These are phyloP conservation scores for Scatophagus argus DNA, from an alignment of 2,113 vertebrate genomes.

Conservation along the genomic window DNA sequence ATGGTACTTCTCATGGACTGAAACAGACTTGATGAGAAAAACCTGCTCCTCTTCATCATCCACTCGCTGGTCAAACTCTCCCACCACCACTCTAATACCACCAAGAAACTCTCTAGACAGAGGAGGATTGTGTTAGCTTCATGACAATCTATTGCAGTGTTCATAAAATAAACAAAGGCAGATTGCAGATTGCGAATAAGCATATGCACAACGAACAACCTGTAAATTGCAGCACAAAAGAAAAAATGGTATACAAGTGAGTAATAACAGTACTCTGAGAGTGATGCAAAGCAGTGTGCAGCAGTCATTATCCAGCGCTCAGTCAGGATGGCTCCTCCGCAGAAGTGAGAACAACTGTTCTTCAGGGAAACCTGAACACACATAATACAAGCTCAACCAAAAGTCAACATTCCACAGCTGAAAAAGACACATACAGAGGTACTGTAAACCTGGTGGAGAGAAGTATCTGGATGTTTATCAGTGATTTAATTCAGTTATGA, in stretches of 20 bases:
- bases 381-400: neutral
- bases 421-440: neutral
- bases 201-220: neutral
- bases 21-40: constrained; percentile 78
- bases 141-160: neutral
- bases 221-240: neutral
- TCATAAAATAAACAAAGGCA: neutral
- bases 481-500: neutral
- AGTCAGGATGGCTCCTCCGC: constrained; percentile 88
- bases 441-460: too few species aligned
- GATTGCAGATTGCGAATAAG: neutral
- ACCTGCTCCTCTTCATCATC: constrained; percentile 85
- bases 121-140: neutral
- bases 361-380: constrained; percentile 87
- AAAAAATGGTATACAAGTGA: neutral
- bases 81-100: constrained; percentile 81
- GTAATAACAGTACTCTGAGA: constrained; percentile 63
- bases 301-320: constrained; percentile 89
- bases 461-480: neutral
- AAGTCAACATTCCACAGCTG: neutral
- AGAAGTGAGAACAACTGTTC: constrained; percentile 86
- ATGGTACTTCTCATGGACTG: constrained; percentile 88
- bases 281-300: constrained; percentile 86
- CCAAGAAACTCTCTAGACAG: constrained; percentile 68
- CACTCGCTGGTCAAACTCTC: constrained; percentile 83